These are phyloP conservation scores for Epicampocera succincta DNA, from an alignment of 2,888 invertebrate species.

Conservation along the genomic window DNA sequence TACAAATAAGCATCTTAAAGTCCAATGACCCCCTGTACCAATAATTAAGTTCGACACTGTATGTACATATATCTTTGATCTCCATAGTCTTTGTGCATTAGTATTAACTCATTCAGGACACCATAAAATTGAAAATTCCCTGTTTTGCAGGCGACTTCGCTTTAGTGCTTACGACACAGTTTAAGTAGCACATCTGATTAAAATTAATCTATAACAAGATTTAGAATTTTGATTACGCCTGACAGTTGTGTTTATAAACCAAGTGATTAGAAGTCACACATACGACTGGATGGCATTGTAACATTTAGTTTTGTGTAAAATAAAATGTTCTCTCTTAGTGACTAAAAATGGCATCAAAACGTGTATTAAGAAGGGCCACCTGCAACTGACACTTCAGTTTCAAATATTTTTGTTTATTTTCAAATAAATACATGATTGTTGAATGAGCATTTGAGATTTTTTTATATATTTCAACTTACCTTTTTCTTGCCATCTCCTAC, in stretches of 20 bases:
- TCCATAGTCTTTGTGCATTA: too few species aligned
- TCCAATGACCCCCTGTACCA: too few species aligned
- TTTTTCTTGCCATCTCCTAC: conserved; percentile 92
- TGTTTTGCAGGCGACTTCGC: too few species aligned
- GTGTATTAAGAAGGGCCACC: conserved; percentile 3
- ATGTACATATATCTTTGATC: too few species aligned
- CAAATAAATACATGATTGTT: conserved; percentile 34
- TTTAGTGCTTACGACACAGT: too few species aligned
- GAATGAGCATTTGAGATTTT: conserved; percentile 13
- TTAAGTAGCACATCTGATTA: too few species aligned
- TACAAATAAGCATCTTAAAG: too few species aligned
- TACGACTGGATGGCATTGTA: conserved; percentile 2
- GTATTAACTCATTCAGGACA: too few species aligned
- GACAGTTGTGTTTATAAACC: conserved; percentile 33
- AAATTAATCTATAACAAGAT: conserved; percentile 38
- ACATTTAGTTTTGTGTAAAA: conserved; percentile 10
- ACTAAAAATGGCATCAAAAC: background rate
- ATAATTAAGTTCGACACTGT: too few species aligned
- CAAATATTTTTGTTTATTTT: conserved; percentile 47
- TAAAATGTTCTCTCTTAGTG: background rate
- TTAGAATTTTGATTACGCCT: conserved; percentile 39
- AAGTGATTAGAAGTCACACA: conserved; percentile 8
- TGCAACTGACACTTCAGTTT: conserved; percentile 46
- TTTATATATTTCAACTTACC: conserved; percentile 83
- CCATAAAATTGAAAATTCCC: too few species aligned